phyloP scores from a whole-genome alignment of 2,113 vertebrate species.

The Halichoeres trimaculatus region DNA sequence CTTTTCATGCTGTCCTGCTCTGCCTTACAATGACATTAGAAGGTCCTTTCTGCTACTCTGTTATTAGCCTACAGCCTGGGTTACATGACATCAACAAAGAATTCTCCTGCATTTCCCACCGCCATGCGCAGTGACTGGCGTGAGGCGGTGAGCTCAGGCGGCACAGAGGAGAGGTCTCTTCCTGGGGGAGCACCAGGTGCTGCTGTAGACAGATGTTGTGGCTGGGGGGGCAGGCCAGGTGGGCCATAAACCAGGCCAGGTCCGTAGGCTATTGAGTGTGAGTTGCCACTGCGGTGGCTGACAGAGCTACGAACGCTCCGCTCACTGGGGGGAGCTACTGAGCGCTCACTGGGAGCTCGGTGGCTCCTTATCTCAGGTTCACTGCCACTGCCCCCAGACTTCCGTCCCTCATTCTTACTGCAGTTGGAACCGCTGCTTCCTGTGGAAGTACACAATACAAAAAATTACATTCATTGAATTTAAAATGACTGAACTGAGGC shows the following conservation, averaged over 20 bases:
- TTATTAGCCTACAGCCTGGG: slow-evolving; percentile 20
- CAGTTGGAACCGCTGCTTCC: slow-evolving; percentile 97
- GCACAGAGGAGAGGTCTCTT: slow-evolving; percentile 91
- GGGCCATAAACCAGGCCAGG: slow-evolving; percentile 84
- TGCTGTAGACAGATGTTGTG: slow-evolving; percentile 83
- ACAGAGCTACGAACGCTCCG: slow-evolving; percentile 91
- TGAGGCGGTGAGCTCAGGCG: slow-evolving; percentile 95
- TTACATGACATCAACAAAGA: slow-evolving; percentile 99
- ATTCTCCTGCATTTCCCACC: slow-evolving; percentile 97
- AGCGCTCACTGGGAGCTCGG: slow-evolving; percentile 90
- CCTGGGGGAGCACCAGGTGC: slow-evolving; percentile 90
- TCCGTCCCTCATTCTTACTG: slow-evolving; percentile 88
- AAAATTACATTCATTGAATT: background rate
- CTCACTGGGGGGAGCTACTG: slow-evolving; percentile 87
- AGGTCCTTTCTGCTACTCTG: slow-evolving; percentile 48
- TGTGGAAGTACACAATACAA: too few relatives aligned
- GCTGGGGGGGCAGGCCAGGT: slow-evolving; percentile 87
- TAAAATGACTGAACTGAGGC: slow-evolving; percentile 22
- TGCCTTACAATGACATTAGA: slow-evolving; percentile 14
- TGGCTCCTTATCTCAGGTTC: slow-evolving; percentile 90
- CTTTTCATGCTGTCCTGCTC: slow-evolving; percentile 33
- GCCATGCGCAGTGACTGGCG: slow-evolving; percentile 98
- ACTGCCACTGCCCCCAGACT: slow-evolving; percentile 90
- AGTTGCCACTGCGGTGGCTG: slow-evolving; percentile 87
- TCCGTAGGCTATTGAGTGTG: slow-evolving; percentile 78